Conservation (phyloP, 2,888 invertebrate genomes). For the Drosophila dives region DNA sequence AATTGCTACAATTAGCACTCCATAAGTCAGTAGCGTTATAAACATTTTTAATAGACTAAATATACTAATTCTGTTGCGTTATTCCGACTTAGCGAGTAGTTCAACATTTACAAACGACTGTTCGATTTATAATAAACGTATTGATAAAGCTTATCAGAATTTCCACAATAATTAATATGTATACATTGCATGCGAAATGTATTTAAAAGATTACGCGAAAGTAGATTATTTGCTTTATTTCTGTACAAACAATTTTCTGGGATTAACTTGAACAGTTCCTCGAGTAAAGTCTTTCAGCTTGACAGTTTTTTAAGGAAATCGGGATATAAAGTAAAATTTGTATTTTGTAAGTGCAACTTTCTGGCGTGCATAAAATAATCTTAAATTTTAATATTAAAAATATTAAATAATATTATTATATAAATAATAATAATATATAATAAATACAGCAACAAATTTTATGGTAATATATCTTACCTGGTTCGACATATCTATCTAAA, state of each 20-base stretch:
- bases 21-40: conserved; percentile 10
- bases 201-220: neutral
- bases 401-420: too few species aligned
- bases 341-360: neutral
- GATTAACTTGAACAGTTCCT: too few species aligned
- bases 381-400: neutral
- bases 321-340: neutral
- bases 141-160: conserved; percentile 17
- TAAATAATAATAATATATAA: too few species aligned
- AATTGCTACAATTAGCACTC: conserved; percentile 13
- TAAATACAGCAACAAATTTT: neutral
- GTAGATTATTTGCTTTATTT: neutral
- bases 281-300: too few species aligned
- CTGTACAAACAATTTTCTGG: neutral
- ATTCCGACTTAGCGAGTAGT: neutral
- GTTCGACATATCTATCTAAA: neutral
- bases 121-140: neutral
- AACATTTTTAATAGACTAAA: conserved; percentile 14
- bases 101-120: conserved; percentile 11
- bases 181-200: accelerated
- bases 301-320: too few species aligned
- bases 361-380: neutral
- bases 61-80: neutral
- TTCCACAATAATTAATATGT: too few species aligned
- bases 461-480: neutral